Evolutionary conservation across 2,888 invertebrate genomes (phyloP).

Genomic region (Lordiphosa fenestrarum): DNA sequence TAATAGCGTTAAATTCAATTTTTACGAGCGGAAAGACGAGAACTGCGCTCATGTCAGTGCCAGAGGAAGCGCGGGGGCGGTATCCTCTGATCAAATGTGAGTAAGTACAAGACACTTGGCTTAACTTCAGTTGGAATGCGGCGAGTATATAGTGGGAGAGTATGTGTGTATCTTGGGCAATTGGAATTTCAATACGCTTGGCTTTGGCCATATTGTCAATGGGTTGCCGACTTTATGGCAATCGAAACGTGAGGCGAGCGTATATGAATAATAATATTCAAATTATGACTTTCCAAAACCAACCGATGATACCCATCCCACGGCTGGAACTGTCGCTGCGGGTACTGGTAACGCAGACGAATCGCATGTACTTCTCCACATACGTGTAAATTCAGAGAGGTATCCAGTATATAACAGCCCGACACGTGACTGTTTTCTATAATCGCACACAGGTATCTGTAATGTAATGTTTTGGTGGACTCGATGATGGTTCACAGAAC

Average conservation of each 20-base stretch:
- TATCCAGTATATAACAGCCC: constrained; percentile 14
- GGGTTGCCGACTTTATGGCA: constrained; percentile 50
- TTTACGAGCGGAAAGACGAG: constrained; percentile 19
- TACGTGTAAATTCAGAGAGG: constrained; percentile 38
- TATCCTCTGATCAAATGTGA: too few species aligned
- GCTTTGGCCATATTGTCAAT: constrained; percentile 17
- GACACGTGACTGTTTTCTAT: constrained; percentile 66
- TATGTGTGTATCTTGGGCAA: constrained; percentile 21
- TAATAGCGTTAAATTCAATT: constrained; percentile 37
- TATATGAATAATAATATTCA: constrained; percentile 72
- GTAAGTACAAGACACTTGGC: too few species aligned
- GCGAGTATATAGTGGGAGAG: not conserved
- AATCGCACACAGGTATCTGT: constrained; percentile 59
- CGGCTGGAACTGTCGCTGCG: not conserved
- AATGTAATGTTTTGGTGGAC: constrained; percentile 38
- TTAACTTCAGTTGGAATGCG: constrained; percentile 15
- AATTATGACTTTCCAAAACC: constrained; percentile 44
- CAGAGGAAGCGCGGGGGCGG: constrained; percentile 1
- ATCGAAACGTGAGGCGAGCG: constrained; percentile 47
- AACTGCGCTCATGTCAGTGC: not conserved
- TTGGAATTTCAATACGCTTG: constrained; percentile 48
- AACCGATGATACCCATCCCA: not conserved
- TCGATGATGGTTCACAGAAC: constrained; percentile 20
- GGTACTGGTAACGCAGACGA: constrained; percentile 2
- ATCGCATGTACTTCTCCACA: constrained; percentile 11